Conservation (phyloP, 2,113 vertebrate species). For the Cathartes aura region DNA sequence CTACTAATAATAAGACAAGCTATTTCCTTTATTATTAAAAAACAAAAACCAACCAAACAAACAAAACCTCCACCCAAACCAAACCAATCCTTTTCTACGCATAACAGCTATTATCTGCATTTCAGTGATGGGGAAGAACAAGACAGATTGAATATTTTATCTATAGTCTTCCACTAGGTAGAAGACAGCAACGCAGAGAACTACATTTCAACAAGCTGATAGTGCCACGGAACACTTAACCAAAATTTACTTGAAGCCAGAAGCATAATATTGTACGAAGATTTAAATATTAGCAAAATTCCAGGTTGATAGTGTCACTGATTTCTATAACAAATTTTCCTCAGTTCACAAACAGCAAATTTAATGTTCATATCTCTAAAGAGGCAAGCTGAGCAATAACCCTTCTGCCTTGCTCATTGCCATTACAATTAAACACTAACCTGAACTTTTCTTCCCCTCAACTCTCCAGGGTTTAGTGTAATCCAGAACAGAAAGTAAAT, state of each 20-base stretch:
- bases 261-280: neutral
- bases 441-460: neutral
- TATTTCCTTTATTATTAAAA: neutral
- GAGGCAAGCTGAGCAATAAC: neutral
- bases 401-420: neutral
- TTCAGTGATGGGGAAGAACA: neutral
- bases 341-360: neutral
- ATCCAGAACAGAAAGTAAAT: neutral
- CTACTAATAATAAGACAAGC: neutral
- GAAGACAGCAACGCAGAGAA: neutral
- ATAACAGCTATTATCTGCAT: neutral
- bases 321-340: neutral
- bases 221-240: neutral
- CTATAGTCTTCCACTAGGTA: neutral
- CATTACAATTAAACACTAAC: neutral
- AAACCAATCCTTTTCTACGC: neutral
- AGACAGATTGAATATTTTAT: neutral
- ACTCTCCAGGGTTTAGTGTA: neutral
- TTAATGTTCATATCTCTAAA: neutral
- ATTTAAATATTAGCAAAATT: neutral
- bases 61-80: neutral
- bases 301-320: neutral
- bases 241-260: neutral
- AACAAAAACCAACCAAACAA: neutral
- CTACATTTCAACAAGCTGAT: neutral